These are phyloP conservation scores for Coptodon bakossiorum DNA, from an alignment of 2,113 vertebrate species.

Conservation along the genomic window DNA sequence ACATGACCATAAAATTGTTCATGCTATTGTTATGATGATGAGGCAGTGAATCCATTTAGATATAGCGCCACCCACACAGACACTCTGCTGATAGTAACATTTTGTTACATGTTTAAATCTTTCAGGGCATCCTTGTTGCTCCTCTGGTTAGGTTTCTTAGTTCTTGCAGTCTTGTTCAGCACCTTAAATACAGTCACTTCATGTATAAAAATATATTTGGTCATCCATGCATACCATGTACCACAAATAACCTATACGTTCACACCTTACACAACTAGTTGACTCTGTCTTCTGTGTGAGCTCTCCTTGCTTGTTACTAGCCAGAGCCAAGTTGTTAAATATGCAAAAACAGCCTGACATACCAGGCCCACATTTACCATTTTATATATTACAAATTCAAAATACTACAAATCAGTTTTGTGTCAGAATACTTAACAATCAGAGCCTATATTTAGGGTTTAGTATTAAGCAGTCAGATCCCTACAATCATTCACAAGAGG, in stretches of 20 bases:
- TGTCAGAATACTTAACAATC: neutral
- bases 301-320: neutral
- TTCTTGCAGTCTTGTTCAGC: neutral
- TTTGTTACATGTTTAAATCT: conserved; percentile 6
- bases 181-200: neutral
- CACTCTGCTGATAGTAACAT: conserved; percentile 9
- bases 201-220: neutral
- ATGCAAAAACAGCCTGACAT: neutral
- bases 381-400: neutral
- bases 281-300: neutral
- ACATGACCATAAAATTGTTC: conserved; percentile 31
- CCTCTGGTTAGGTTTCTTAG: neutral
- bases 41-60: conserved; percentile 36
- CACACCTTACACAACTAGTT: neutral
- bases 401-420: neutral
- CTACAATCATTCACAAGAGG: conserved; percentile 28
- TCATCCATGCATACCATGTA: neutral
- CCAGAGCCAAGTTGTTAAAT: neutral
- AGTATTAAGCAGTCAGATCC: conserved; percentile 26
- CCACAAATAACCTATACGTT: neutral
- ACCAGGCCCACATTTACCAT: neutral
- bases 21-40: conserved; percentile 46
- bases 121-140: neutral
- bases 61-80: conserved; percentile 4
- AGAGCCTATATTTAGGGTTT: conserved; percentile 26